phyloP scores from a whole-genome alignment of 2,888 invertebrate species.

The Trichopoda pennipes region DNA sequence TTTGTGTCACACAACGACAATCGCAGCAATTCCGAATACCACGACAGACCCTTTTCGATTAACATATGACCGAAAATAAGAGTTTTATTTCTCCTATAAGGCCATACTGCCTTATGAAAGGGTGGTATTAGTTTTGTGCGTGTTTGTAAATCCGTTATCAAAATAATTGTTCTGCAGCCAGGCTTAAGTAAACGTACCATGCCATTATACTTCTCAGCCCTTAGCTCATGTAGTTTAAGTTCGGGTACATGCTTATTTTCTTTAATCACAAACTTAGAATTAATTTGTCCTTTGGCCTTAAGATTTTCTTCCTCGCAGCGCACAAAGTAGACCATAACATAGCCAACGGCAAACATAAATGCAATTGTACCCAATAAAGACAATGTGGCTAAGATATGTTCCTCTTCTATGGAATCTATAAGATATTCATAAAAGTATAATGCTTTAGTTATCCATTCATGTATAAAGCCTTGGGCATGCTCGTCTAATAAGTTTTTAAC shows the following conservation, averaged over 20 bases:
- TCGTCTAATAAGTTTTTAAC: slow-evolving; percentile 91
- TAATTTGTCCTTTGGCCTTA: slow-evolving; percentile 76
- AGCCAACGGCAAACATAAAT: slow-evolving; percentile 90
- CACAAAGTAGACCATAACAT: slow-evolving; percentile 92
- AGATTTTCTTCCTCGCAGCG: slow-evolving; percentile 80
- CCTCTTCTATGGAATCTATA: slow-evolving; percentile 87
- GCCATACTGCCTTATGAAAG: slow-evolving; percentile 97
- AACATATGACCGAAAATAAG: slow-evolving; percentile 96
- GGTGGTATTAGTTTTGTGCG: slow-evolving; percentile 92
- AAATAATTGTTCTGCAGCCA: slow-evolving; percentile 95
- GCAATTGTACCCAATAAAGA: slow-evolving; percentile 89
- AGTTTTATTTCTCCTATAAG: slow-evolving; percentile 97
- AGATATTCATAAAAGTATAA: slow-evolving; percentile 87
- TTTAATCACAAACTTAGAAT: slow-evolving; percentile 69
- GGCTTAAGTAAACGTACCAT: slow-evolving; percentile 95
- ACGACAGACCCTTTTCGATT: slow-evolving; percentile 94
- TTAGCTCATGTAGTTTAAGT: slow-evolving; percentile 92
- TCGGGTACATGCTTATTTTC: slow-evolving; percentile 82
- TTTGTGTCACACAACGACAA: slow-evolving; percentile 91
- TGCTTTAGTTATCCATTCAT: slow-evolving; percentile 85
- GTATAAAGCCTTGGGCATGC: slow-evolving; percentile 87
- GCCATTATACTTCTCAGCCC: slow-evolving; percentile 97
- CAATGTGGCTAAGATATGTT: slow-evolving; percentile 89
- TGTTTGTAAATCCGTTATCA: slow-evolving; percentile 94
- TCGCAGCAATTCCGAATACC: slow-evolving; percentile 95